phyloP scores from a whole-genome alignment of 2,888 invertebrate species.

The Morinoia aosen region DNA sequence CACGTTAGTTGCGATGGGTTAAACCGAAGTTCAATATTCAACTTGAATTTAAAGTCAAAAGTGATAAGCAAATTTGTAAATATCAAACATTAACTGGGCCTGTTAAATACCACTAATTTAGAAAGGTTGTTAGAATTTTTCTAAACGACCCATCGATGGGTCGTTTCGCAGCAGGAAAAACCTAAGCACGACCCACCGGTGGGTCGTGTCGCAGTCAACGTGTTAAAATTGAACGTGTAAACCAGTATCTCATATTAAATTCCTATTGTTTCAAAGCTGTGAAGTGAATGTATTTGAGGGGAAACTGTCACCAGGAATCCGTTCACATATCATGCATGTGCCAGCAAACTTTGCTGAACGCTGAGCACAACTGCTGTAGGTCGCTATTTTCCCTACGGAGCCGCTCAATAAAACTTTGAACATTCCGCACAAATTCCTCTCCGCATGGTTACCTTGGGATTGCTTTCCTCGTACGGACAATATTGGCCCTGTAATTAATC shows the following conservation, averaged over 20 bases:
- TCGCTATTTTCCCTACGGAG: not conserved
- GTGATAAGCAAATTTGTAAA: too few relatives aligned
- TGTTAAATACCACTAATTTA: too few relatives aligned
- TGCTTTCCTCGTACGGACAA: not conserved
- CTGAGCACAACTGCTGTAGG: not conserved
- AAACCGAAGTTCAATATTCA: too few relatives aligned
- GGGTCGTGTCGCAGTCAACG: too few relatives aligned
- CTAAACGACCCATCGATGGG: too few relatives aligned
- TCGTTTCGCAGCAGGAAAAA: too few relatives aligned
- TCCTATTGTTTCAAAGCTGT: not conserved
- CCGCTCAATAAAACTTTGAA: not conserved
- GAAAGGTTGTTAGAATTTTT: too few relatives aligned
- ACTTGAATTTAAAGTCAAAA: too few relatives aligned
- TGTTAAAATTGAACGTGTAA: not conserved
- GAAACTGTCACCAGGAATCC: not conserved
- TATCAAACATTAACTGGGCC: too few relatives aligned
- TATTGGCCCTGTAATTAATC: slow-evolving; percentile 10
- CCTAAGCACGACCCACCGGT: too few relatives aligned
- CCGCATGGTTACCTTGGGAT: not conserved
- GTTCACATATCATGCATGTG: not conserved
- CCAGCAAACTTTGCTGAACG: not conserved
- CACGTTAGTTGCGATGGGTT: too few relatives aligned
- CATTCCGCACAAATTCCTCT: not conserved
- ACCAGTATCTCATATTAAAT: not conserved
- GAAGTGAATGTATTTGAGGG: not conserved